phyloP scores from a whole-genome alignment of 1,140 invertebrate species.

The Euwallacea fornicatus region DNA sequence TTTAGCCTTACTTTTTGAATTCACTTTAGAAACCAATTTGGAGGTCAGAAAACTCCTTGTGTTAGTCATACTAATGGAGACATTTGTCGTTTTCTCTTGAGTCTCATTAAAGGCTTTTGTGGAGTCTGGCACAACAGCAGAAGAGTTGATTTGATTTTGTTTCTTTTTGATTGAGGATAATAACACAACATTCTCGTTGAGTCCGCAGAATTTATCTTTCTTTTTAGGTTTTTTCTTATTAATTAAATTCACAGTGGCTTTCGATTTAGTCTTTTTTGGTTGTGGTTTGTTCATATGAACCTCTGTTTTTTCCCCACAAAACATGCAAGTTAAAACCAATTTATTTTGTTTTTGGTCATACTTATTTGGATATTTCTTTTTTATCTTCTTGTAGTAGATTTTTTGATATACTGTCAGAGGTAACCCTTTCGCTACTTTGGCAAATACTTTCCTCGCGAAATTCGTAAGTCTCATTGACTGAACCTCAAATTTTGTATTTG shows the following conservation, averaged over 20 bases:
- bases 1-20: constrained; percentile 1
- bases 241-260: background rate
- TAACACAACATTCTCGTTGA: constrained; percentile 19
- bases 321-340: constrained; percentile 12
- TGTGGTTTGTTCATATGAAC: constrained; percentile 3
- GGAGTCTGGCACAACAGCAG: background rate
- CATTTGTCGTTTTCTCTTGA: background rate
- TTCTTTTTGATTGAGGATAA: constrained; percentile 12
- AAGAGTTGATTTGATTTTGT: background rate
- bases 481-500: constrained; percentile 7
- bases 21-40: background rate
- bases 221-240: constrained; percentile 19
- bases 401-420: constrained; percentile 17
- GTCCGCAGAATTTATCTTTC: constrained; percentile 26
- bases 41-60: constrained; percentile 6
- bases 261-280: constrained; percentile 12
- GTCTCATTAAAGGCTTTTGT: background rate
- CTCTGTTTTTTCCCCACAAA: constrained; percentile 5
- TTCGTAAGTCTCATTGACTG: background rate
- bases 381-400: constrained; percentile 21
- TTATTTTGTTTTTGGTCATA: constrained; percentile 17
- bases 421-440: constrained; percentile 10
- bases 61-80: constrained; percentile 1
- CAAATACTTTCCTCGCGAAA: constrained; percentile 20
- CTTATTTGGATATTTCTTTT: constrained; percentile 10